Evolutionary conservation across 2,888 invertebrate species (phyloP).

Genomic region (Erebia palarica): DNA sequence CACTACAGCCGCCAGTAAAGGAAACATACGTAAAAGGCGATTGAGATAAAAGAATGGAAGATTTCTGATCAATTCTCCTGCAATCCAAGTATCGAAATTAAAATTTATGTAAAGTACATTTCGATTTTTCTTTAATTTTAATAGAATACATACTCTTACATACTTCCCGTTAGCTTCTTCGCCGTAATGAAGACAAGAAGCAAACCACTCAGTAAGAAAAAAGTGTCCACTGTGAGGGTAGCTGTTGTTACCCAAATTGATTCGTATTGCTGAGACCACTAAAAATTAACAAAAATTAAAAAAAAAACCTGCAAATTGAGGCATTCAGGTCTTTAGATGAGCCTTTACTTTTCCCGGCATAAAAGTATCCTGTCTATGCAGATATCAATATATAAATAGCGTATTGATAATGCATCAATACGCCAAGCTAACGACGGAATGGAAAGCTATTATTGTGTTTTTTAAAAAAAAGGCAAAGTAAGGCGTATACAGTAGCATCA

Average conservation of each 20-base stretch:
- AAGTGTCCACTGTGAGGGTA: conserved; percentile 80
- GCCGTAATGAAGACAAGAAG: conserved; percentile 46
- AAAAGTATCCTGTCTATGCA: too few species aligned
- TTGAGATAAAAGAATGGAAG: conserved; percentile 63
- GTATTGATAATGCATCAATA: too few species aligned
- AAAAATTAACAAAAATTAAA: conserved; percentile 35
- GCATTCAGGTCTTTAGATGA: too few species aligned
- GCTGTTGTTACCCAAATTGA: conserved; percentile 55
- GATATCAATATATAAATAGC: too few species aligned
- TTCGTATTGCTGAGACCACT: conserved; percentile 46
- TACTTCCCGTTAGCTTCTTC: conserved; percentile 45
- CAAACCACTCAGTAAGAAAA: conserved; percentile 62
- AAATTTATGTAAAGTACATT: neutral
- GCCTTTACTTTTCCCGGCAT: too few species aligned
- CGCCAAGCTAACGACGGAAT: too few species aligned
- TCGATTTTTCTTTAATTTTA: neutral
- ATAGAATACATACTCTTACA: conserved; percentile 21
- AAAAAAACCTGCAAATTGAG: too few species aligned
- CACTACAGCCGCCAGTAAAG: conserved; percentile 54
- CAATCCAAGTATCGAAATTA: conserved; percentile 23
- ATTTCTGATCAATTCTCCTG: conserved; percentile 56
- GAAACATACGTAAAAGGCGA: conserved; percentile 63
- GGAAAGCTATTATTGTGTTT: too few species aligned
- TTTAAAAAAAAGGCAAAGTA: too few species aligned
- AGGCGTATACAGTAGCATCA: too few species aligned